phyloP scores from a whole-genome alignment of 1,140 invertebrate genomes.

The Gryon sp. region DNA sequence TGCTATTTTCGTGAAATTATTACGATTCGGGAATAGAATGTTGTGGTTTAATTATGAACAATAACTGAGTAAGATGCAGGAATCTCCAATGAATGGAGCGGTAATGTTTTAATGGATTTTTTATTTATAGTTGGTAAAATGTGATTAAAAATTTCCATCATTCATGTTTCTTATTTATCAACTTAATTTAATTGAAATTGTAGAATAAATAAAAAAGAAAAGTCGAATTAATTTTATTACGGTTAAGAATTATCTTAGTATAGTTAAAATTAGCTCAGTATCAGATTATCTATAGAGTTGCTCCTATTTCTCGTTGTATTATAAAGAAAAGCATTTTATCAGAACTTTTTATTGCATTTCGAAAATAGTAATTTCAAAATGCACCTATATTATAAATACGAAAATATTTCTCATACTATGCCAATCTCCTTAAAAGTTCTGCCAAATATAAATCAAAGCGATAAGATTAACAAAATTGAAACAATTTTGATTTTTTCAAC shows the following conservation, averaged over 20 bases:
- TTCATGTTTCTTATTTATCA: background rate
- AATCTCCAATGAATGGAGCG: conserved; percentile 21
- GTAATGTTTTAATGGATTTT: conserved; percentile 28
- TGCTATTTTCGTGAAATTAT: conserved; percentile 34
- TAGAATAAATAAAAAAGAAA: background rate
- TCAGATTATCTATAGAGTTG: no score
- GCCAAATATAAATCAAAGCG: no score
- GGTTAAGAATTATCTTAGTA: background rate
- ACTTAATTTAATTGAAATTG: conserved; percentile 5
- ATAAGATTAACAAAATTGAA: no score
- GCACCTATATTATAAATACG: no score
- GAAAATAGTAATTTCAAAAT: no score
- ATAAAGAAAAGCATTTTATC: no score
- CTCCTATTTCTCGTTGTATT: no score
- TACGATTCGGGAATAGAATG: conserved; percentile 15
- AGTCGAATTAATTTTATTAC: background rate
- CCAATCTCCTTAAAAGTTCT: no score
- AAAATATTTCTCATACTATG: no score
- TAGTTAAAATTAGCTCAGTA: no score
- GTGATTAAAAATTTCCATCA: conserved; percentile 22
- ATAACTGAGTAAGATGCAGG: background rate
- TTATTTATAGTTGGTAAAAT: conserved; percentile 28
- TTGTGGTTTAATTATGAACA: conserved; percentile 34
- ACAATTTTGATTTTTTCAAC: no score
- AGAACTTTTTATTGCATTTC: no score